Base-by-base conservation (phyloP, 2,113 vertebrate genomes). In the human region DNA sequence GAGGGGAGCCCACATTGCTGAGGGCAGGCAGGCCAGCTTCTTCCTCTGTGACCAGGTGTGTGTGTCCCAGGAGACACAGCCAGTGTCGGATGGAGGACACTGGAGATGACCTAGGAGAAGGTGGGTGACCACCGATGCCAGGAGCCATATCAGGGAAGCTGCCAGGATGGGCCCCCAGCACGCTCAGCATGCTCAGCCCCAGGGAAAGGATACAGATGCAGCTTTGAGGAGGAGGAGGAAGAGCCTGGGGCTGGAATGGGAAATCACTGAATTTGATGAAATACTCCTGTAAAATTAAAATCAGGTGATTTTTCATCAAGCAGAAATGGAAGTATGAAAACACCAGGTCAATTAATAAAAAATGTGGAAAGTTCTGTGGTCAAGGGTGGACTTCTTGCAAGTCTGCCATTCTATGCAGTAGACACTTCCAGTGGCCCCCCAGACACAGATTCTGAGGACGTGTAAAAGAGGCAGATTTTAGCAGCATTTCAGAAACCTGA, bases 341-440 rank as follows among this genome's bases (percentile, higher is more conserved):
- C n/a, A 20, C 5, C 0, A 2, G n/a, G 22, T 16, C 8, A 0
- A 3, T 10, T 14, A 20, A 0, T 5, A 32, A 8, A 43, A 20
- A 1, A 9, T 0, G 10, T 11, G 38, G 68, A 7, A 1, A 8
- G 3, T 12, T 13, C n/a, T 2, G 0, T 1, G 0, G 0, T 11
- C 0, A 4, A 55, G 13, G 5, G 32, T 1, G 22, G 70, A n/a
- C 20, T 5, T 16, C 38, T 6, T 30, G 25, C 0, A 2, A 32
- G 76, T 1, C 11, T 8, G 59, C 20, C 3, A 25, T 32, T 50
- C 40, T 16, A 1, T 2, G n/a, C 0, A 0, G 12, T 32, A 16
- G 70, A 5, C 30, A 1, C 52, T 13, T 7, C n/a, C 55, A 45
- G 3, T 2, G 1, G 0, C 43, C 20, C 1, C 18, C 50, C 1